Conservation (phyloP, 2,797 vertebrate species). For the Cebuella pygmaea region DNA sequence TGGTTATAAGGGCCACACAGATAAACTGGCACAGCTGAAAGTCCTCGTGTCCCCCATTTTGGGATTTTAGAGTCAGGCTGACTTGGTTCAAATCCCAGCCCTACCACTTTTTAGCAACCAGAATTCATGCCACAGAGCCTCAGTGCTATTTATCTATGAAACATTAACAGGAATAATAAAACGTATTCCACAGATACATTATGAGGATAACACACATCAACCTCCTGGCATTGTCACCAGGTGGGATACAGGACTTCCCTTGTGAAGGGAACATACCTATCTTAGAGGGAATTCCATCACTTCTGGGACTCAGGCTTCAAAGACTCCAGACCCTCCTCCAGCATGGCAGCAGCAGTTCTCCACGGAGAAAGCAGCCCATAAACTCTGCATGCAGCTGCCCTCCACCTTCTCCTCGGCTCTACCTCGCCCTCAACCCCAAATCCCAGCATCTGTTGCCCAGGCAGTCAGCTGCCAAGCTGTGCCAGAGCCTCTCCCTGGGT, state of each 20-base stretch:
- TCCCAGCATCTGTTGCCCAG: background rate
- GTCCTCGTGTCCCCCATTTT: background rate
- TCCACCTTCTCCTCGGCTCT: background rate
- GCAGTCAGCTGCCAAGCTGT: background rate
- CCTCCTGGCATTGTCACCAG: background rate
- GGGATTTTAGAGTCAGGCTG: background rate
- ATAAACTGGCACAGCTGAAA: background rate
- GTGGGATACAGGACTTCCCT: background rate
- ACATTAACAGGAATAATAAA: background rate
- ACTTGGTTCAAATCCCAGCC: background rate
- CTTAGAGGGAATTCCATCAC: background rate
- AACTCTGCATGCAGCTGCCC: background rate
- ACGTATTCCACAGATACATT: background rate
- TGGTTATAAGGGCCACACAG: background rate
- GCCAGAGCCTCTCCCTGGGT: background rate
- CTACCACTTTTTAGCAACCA: background rate
- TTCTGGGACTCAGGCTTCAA: background rate
- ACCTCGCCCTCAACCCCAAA: background rate
- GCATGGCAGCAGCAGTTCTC: background rate
- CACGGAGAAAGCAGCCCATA: background rate
- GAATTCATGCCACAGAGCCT: background rate
- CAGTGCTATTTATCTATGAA: background rate
- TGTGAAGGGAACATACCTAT: background rate
- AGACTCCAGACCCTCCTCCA: background rate
- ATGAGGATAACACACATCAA: background rate